Evolutionary conservation across 2,113 vertebrate genomes (phyloP), one percentile per base, ranked within the genome.

Genomic region (Enhydra lutris): DNA sequence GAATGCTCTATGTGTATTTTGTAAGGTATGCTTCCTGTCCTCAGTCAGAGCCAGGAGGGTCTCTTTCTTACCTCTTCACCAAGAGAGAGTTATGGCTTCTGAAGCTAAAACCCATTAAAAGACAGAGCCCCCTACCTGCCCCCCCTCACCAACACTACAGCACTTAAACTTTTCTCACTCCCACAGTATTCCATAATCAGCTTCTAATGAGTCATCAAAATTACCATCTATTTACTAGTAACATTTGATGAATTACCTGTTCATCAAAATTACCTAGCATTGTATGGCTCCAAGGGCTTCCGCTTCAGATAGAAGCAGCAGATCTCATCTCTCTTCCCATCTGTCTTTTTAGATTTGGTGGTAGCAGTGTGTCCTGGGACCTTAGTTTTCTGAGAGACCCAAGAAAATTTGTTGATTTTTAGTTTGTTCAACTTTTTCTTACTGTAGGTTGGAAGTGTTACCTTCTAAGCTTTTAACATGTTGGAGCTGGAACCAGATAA

Each of bases 41-140:
- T 34, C 24, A 10, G 20, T 29, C 29, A 36, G 92, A 86, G 26
- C 71, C 45, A 45, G 59, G 26, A 78, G 6, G 45, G 31, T 23
- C 4, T 78, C 13, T 63, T 88, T 50, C 42, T 55, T 29, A 76
- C n/a, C 13, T 79, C 42, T 73, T 91, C 39, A 47, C 36, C 14
- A 18, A 15, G 52, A 84, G 59, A 91, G 45, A 31, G 0, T n/a
- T 24, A 42, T 15, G 26, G 14, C 2, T 47, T 88, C 47, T 91
- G 67, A 15, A 79, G 21, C 63, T 71, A 87, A 87, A 97, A 73
- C 10, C 39, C 8, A 61, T 69, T 73, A 45, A 65, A 96, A 2
- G 59, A 24, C 76, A 23, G 18, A 23, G 8, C 0, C 6, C 45
- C 1, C 8, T 18, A 9, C 21, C 7, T 9, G 3, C 67, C 4